These are phyloP conservation scores for Circaetus gallicus DNA, from an alignment of 2,113 vertebrate genomes.

Conservation along the genomic window DNA sequence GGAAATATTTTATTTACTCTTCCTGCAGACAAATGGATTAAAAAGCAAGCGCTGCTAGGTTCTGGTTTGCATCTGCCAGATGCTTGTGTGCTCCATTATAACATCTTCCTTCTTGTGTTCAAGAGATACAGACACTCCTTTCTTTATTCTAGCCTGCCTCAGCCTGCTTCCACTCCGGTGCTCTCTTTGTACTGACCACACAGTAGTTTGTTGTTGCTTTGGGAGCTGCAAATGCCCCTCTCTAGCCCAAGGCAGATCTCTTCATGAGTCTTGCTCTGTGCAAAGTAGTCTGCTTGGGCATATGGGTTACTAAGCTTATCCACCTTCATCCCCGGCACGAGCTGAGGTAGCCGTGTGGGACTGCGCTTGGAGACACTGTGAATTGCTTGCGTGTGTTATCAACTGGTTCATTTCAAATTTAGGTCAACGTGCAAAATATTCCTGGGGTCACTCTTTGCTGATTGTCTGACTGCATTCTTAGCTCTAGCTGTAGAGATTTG, in stretches of 20 bases:
- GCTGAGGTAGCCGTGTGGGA: neutral
- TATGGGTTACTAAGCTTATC: neutral
- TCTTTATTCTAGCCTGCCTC: neutral
- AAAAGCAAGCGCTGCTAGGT: neutral
- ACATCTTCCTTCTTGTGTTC: neutral
- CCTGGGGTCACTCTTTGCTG: neutral
- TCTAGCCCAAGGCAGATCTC: neutral
- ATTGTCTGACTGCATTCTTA: fast-evolving
- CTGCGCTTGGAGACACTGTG: neutral
- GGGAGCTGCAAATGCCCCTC: neutral
- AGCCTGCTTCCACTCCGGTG: neutral
- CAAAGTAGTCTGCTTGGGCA: neutral
- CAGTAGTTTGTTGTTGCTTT: neutral
- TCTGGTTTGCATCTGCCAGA: neutral
- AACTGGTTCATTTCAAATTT: neutral
- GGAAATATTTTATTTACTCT: neutral
- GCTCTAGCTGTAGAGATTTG: neutral
- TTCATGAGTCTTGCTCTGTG: neutral
- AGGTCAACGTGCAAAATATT: neutral
- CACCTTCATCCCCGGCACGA: neutral
- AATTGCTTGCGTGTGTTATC: neutral
- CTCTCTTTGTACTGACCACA: neutral
- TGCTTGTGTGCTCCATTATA: neutral
- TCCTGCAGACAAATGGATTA: neutral
- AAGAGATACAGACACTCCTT: neutral